phyloP scores from a whole-genome alignment of 2,113 vertebrate genomes.

The Mesitornis unicolor region DNA sequence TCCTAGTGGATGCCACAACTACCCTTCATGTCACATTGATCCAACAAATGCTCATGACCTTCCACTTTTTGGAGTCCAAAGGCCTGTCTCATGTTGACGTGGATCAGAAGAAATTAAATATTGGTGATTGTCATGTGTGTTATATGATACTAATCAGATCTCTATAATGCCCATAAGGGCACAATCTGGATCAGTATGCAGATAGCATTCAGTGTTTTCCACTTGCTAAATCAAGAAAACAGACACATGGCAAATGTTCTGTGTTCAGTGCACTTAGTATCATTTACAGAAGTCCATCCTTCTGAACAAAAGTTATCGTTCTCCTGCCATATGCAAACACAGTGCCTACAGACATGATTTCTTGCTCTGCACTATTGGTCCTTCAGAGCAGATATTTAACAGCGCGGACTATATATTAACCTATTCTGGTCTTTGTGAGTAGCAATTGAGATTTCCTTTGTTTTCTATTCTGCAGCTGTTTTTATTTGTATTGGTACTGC shows the following conservation, averaged over 20 bases:
- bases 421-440: neutral
- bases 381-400: neutral
- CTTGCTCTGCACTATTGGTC: neutral
- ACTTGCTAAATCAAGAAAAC: neutral
- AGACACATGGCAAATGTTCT: accelerated
- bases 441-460: neutral
- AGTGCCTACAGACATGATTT: neutral
- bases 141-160: neutral
- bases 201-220: neutral
- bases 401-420: neutral
- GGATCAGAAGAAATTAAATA: neutral
- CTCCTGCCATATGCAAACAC: accelerated
- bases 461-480: neutral
- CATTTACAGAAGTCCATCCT: neutral
- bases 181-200: neutral
- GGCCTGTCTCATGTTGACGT: neutral
- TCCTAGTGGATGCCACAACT: neutral
- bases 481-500: neutral
- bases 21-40: neutral
- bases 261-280: neutral
- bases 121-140: neutral
- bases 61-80: neutral
- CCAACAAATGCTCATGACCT: neutral
- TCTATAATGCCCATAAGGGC: neutral
- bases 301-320: neutral